phyloP scores from a whole-genome alignment of 2,113 vertebrate species.

The Pedetes capensis region DNA sequence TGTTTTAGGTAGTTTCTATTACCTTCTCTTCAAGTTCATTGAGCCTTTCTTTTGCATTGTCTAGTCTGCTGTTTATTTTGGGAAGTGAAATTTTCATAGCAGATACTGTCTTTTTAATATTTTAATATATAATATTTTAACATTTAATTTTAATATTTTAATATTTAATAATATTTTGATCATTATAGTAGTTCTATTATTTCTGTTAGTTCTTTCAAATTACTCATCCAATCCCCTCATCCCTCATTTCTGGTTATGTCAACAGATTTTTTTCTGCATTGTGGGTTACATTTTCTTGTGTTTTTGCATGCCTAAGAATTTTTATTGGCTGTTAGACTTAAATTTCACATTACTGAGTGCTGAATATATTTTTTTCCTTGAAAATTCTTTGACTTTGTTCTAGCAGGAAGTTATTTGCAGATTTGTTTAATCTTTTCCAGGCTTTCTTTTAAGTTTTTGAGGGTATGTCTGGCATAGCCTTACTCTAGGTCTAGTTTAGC shows the following conservation, averaged over 20 bases:
- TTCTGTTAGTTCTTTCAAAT: constrained; percentile 21
- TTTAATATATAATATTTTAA: too few species aligned
- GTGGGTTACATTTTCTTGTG: background rate
- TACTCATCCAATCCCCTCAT: background rate
- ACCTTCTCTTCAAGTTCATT: background rate
- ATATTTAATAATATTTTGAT: too few species aligned
- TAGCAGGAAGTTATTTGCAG: constrained; percentile 16
- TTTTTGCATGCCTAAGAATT: background rate
- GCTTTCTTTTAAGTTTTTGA: background rate
- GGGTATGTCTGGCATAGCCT: background rate
- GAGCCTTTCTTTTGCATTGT: background rate
- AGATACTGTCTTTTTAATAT: background rate
- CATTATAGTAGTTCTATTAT: too few species aligned
- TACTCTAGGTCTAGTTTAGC: background rate
- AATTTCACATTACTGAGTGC: background rate
- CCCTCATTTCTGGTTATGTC: constrained; percentile 36
- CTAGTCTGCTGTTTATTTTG: background rate
- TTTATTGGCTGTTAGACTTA: constrained; percentile 4
- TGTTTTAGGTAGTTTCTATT: background rate
- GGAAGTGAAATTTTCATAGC: background rate
- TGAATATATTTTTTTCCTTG: background rate
- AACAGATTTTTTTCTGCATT: background rate
- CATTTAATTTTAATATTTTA: too few species aligned
- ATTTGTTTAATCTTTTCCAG: constrained; percentile 33
- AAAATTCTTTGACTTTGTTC: constrained; percentile 1